Percentiles rank a stretch among this genome's conserved stretches.
phyloP scores from a whole-genome alignment of 2,797 vertebrate species.

The Acanthurus leucopareius region DNA sequence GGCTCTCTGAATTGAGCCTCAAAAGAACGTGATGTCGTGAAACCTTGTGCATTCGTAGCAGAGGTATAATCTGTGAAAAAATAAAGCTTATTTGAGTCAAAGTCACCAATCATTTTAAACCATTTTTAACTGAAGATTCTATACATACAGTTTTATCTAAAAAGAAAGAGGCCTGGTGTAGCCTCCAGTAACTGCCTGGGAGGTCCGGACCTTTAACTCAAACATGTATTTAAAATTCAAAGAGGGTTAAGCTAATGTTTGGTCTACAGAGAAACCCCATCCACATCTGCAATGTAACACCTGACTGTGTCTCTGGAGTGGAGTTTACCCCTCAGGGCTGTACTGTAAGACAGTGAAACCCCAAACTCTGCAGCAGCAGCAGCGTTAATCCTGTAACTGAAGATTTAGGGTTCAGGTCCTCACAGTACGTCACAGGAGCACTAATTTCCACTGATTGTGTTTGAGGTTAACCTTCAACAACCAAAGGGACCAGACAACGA shows the following conservation, averaged over 20 bases:
- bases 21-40: too few relatives aligned
- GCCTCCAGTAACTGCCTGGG: too few relatives aligned
- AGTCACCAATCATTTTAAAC: too few relatives aligned
- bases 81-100: too few relatives aligned
- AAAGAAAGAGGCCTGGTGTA: too few relatives aligned
- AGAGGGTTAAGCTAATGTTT: slow-evolving; percentile 6
- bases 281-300: slow-evolving; percentile 42
- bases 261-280: slow-evolving; percentile 7
- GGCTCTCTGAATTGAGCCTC: too few relatives aligned
- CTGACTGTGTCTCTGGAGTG: slow-evolving; percentile 28
- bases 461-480: neutral
- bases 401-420: slow-evolving; percentile 4
- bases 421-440: neutral
- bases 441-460: neutral
- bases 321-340: slow-evolving; percentile 49
- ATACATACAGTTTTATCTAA: too few relatives aligned
- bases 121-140: too few relatives aligned
- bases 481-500: neutral
- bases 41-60: too few relatives aligned
- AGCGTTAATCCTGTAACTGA: slow-evolving; percentile 17
- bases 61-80: too few relatives aligned
- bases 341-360: slow-evolving; percentile 41
- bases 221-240: slow-evolving; percentile 7
- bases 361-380: slow-evolving; percentile 34
- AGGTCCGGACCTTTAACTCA: neutral